Conservation (phyloP, 2,888 invertebrate species). For the Melipona beecheii region DNA sequence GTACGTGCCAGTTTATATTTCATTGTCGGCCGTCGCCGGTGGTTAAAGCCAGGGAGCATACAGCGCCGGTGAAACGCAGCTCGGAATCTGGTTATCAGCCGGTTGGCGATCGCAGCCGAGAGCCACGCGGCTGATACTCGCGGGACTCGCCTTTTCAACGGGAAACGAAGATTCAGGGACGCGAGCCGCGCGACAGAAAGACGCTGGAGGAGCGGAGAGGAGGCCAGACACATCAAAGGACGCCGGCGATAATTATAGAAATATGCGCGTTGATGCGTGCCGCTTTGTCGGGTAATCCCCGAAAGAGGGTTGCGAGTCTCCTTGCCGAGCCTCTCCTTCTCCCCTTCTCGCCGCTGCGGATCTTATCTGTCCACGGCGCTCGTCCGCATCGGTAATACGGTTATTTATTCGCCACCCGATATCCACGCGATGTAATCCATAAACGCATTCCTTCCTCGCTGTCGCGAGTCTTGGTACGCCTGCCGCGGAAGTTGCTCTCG, state of each 20-base stretch:
- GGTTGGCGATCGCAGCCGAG: conserved; percentile 70
- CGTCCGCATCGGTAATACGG: conserved; percentile 78
- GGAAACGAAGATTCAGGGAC: conserved; percentile 62
- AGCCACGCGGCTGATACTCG: conserved; percentile 55
- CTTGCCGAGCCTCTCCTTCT: conserved; percentile 4
- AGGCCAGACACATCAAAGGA: conserved; percentile 79
- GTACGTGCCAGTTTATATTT: conserved; percentile 28
- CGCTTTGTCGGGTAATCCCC: conserved; percentile 71
- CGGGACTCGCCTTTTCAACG: conserved; percentile 49
- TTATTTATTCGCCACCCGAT: conserved; percentile 79
- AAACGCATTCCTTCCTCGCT: conserved; percentile 64
- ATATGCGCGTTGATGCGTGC: conserved; percentile 81
- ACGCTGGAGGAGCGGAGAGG: conserved; percentile 26
- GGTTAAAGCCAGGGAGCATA: conserved; percentile 39
- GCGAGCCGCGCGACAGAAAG: conserved; percentile 38
- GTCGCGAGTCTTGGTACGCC: conserved; percentile 16
- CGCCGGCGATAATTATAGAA: conserved; percentile 84
- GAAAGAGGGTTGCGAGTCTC: conserved; percentile 70
- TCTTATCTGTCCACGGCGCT: conserved; percentile 71
- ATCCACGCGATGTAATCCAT: conserved; percentile 75
- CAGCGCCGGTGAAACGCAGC: conserved; percentile 48
- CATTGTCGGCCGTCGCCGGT: conserved; percentile 29
- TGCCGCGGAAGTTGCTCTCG: conserved; percentile 18
- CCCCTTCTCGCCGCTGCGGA: conserved; percentile 64
- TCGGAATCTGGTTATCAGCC: conserved; percentile 79